Evolutionary conservation across 1,140 invertebrate genomes (phyloP), one percentile per base, ranked within the genome.

Genomic region (Trichoplusia ni): DNA sequence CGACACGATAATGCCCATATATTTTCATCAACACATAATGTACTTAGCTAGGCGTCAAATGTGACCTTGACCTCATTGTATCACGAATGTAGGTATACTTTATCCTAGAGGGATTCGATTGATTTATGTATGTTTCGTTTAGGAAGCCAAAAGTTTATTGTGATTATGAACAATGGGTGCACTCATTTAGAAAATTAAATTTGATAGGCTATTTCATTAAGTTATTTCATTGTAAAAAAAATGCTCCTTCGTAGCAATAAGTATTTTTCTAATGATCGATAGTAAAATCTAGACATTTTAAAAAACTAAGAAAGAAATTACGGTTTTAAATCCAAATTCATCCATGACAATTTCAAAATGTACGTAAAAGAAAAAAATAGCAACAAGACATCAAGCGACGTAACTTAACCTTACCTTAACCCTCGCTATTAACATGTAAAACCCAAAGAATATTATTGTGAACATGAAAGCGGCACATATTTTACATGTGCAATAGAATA

Each of bases 401-500:
- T n/a, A n/a, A n/a, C n/a, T n/a, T n/a, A n/a, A n/a, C 14, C 13
- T 3, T 6, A 14, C 4, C 5, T 16, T 18, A 18, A 2, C 19
- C 7, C 14, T 40, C 2, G 9, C 14, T 40, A 58, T 58, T 58
- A 42, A 19, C 5, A 29, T 42, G 21, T 58, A 42, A 58, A 42
- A 42, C 23, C 9, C 2, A 16, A 21, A 31, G 31, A 40, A 58
- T 58, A 58, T 31, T 44, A 58, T 58, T 58, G 54, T 58, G 21
- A 44, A 58, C 54, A 58, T 21, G 38, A 27, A 44, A 19, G 33
- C 9, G 13, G 38, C n/a, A 18, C 38, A 42, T 58, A 58, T 58
- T 44, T 58, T 44, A 58, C 37, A 27, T 58, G 54, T 33, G 38
- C 38, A 58, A 58, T 33, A 58, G 54, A 58, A 58, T 58, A 64